Conservation (phyloP, 1,140 invertebrate genomes). For the Platyura marginata region DNA sequence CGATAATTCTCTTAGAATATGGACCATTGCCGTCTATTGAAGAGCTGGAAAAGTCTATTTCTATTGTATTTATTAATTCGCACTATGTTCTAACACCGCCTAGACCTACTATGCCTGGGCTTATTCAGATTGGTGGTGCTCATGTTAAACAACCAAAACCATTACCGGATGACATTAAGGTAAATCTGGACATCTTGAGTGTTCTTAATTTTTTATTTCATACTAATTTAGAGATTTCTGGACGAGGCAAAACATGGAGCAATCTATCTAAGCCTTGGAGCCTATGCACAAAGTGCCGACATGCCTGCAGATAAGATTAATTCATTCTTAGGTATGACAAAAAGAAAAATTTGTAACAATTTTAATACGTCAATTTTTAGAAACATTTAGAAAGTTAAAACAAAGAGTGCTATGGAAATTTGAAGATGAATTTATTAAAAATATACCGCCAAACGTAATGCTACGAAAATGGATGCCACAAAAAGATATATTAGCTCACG, state of each 20-base stretch:
- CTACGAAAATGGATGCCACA: constrained; percentile 50
- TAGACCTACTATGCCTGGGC: constrained; percentile 27
- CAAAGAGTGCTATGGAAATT: constrained; percentile 46
- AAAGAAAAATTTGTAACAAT: constrained; percentile 12
- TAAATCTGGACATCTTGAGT: constrained; percentile 2
- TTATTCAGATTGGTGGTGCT: constrained; percentile 30
- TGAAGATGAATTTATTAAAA: constrained; percentile 22
- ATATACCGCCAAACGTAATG: constrained; percentile 34
- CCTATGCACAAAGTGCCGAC: constrained; percentile 30
- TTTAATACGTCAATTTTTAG: constrained; percentile 28
- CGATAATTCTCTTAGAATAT: not conserved
- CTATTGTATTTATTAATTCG: constrained; percentile 32
- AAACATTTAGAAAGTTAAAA: constrained; percentile 33
- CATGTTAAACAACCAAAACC: constrained; percentile 24
- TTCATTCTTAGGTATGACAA: not conserved
- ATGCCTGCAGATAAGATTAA: constrained; percentile 23
- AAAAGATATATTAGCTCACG: constrained; percentile 28
- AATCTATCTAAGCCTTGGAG: constrained; percentile 40
- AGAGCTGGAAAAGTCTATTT: constrained; percentile 30
- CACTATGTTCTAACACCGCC: constrained; percentile 28
- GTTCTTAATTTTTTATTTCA: not conserved
- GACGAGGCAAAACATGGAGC: constrained; percentile 31
- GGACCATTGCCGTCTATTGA: constrained; percentile 19
- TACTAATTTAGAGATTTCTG: constrained; percentile 29
- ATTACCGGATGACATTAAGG: constrained; percentile 20